These are phyloP conservation scores for Girardia tigrina DNA, from an alignment of 2,888 invertebrate species.

Conservation along the genomic window DNA sequence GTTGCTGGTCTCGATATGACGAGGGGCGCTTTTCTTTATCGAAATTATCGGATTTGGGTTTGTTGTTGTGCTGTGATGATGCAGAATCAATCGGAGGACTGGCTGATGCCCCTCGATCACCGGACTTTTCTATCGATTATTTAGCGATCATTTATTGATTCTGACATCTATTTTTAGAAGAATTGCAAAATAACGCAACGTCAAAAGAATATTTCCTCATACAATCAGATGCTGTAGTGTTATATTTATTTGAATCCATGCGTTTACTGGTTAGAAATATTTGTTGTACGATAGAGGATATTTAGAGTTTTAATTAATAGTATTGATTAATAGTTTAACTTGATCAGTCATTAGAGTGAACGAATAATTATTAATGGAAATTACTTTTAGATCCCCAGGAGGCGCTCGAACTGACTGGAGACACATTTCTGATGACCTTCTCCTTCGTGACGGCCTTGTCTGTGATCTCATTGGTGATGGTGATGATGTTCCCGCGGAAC, in stretches of 20 bases:
- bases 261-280: background rate
- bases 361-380: no score
- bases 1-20: background rate
- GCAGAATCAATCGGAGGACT: background rate
- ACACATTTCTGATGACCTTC: background rate
- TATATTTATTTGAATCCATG: no score
- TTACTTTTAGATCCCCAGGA: conserved; percentile 19
- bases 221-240: no score
- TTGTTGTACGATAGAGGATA: no score
- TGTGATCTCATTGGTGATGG: background rate
- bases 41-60: background rate
- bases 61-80: background rate
- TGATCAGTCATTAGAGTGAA: no score
- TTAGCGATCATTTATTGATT: no score
- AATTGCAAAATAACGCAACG: no score
- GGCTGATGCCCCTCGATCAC: background rate
- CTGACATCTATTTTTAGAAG: no score
- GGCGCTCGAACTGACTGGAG: background rate
- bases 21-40: background rate
- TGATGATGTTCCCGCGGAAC: background rate
- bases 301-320: no score
- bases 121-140: background rate
- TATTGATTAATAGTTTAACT: no score
- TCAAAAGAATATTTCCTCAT: no score
- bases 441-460: background rate